Conservation (phyloP, 2,113 vertebrate genomes). For the Aramus guarauna region DNA sequence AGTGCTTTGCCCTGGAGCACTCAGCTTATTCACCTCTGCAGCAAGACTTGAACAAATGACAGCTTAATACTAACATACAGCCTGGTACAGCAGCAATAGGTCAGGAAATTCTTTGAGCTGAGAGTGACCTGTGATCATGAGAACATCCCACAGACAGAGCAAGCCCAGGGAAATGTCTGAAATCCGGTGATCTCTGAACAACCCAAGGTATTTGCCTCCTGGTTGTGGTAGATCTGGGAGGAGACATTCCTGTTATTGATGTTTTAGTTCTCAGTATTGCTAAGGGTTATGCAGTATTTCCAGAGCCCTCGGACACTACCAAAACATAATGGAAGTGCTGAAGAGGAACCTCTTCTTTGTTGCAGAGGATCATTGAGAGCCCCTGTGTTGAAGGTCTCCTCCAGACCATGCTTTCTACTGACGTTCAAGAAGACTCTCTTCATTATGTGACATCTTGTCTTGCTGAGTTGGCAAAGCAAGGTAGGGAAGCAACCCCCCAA, state of each 20-base stretch:
- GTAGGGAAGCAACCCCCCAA: slow-evolving; percentile 13
- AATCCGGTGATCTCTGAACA: not conserved
- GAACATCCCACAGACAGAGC: not conserved
- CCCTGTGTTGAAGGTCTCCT: slow-evolving; percentile 58
- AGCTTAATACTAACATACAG: not conserved
- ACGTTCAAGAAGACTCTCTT: slow-evolving; percentile 55
- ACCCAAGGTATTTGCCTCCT: not conserved
- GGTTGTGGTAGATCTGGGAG: not conserved
- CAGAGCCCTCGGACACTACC: not conserved
- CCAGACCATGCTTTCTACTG: slow-evolving; percentile 1
- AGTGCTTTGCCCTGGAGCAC: not conserved
- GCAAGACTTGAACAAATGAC: not conserved
- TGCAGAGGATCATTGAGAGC: slow-evolving; percentile 59
- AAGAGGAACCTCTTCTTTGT: not conserved
- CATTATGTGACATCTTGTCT: slow-evolving; percentile 59
- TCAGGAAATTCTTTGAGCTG: not conserved
- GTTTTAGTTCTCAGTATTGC: not conserved
- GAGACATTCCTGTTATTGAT: not conserved
- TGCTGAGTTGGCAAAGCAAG: slow-evolving; percentile 63
- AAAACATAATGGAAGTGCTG: not conserved
- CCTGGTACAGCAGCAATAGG: not conserved
- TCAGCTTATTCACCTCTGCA: not conserved
- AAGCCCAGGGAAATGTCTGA: not conserved
- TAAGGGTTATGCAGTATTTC: not conserved
- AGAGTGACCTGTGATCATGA: not conserved